Base-by-base conservation (phyloP, 2,113 vertebrate genomes). In the Amazona vittata region DNA sequence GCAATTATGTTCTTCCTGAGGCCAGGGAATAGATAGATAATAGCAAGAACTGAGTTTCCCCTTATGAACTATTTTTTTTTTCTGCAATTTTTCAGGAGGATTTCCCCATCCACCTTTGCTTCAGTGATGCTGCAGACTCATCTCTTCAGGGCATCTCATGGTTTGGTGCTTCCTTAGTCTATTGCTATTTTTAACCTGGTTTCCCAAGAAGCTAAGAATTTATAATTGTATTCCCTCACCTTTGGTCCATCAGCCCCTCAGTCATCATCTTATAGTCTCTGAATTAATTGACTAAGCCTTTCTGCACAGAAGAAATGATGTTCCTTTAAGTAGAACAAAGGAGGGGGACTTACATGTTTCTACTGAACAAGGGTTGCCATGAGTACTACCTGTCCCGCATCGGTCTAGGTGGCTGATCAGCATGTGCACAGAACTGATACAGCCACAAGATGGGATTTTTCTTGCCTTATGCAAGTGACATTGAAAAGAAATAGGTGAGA, bases 1-100 rank as follows among this genome's bases (percentile, higher is more conserved):
- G 88, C 86, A 96, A 89, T 95, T 94, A 93, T 75, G 55, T 71
- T 91, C 76, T 94, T 92, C 93, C 90, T 2, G 55, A 96, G 92
- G 88, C 79, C 80, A 77, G 55, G 85, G 74, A 91, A 89, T 70
- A 86, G 49, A 60, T 2, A 92, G 93, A 94, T 94, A 96, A 89
- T 74, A 57, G 88, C 73, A 71, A 70, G 39, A 69, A 63, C 60
- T 84, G 69, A 43, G 47, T 64, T 81, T 39, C 15, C 62, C 44
- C 73, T 29, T 17, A 78, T 82, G 55, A 97, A 92, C 68, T 86
- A 76, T 22, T 50, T 50, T 33, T 33, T 35, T 70, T 83, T 46
- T 0, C 3, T 83, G 80, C 7, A 59, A 1, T 68, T 94, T 95
- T 94, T 92, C 83, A 68, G 59, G 47, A 83, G 86, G 43, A n/a